A percentile compares a stretch with the other conserved stretches of the same genome.
Evolutionary conservation across 2,113 vertebrate species (phyloP).

Genomic region (Dasypus novemcinctus): DNA sequence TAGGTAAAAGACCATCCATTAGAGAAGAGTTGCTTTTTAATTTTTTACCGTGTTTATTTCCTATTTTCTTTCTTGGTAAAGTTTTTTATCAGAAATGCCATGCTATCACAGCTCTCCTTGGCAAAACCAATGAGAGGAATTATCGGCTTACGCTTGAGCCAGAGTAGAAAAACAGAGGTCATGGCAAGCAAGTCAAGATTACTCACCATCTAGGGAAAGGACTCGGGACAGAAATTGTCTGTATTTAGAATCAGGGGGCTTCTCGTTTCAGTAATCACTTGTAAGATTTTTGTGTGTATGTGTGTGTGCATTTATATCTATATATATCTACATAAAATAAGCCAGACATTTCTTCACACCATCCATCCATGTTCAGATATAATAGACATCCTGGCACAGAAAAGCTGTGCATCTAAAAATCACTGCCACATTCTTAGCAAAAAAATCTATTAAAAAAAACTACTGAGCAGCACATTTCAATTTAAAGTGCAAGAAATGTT

Average conservation of each 20-base stretch:
- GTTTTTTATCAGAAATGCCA: neutral
- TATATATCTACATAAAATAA: neutral
- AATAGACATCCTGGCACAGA: neutral
- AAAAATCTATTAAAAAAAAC: neutral
- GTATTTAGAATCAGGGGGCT: neutral
- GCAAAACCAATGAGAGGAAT: neutral
- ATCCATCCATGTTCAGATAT: neutral
- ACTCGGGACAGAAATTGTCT: neutral
- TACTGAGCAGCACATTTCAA: neutral
- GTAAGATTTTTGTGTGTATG: neutral
- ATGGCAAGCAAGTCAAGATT: neutral
- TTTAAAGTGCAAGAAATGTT: neutral
- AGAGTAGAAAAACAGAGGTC: neutral
- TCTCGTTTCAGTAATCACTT: neutral
- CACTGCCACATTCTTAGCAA: neutral
- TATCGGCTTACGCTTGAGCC: neutral
- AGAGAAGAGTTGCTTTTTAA: neutral
- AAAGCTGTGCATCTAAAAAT: slow-evolving; percentile 9
- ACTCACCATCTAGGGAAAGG: neutral
- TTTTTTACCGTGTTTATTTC: neutral
- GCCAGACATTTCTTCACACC: neutral
- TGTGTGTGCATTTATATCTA: neutral
- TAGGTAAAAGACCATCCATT: neutral
- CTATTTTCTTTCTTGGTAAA: neutral
- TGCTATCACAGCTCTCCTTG: neutral